phyloP scores from a whole-genome alignment of 2,888 invertebrate species.

The Mimumesa dahlbomi region DNA sequence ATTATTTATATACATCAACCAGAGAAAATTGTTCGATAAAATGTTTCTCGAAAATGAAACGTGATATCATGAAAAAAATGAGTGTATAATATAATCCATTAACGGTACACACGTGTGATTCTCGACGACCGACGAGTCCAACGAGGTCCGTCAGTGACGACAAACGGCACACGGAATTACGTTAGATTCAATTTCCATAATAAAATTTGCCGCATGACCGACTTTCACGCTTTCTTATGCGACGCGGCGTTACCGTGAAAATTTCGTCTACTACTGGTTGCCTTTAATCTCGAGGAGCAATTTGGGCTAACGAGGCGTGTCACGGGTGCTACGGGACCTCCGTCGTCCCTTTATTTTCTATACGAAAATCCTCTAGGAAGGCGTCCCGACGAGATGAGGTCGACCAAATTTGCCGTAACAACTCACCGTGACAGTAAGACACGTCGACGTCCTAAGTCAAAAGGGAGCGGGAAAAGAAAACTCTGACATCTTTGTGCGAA shows the following conservation, averaged over 20 bases:
- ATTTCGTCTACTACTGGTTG: conserved; percentile 7
- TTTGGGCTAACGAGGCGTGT: conserved; percentile 61
- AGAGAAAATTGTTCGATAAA: too few relatives aligned
- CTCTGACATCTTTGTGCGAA: too few relatives aligned
- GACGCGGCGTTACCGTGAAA: conserved; percentile 1
- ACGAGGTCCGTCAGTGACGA: background rate
- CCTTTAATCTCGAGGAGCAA: conserved; percentile 59
- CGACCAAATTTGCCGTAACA: conserved; percentile 21
- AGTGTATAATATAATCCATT: too few relatives aligned
- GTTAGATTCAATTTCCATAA: conserved; percentile 1
- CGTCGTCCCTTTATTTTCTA: conserved; percentile 28
- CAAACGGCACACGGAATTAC: background rate
- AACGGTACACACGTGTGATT: too few relatives aligned
- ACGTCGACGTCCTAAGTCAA: background rate
- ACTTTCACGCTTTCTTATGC: conserved; percentile 1
- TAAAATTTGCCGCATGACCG: conserved; percentile 3
- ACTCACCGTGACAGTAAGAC: background rate
- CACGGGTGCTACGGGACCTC: conserved; percentile 31
- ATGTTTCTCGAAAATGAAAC: too few relatives aligned
- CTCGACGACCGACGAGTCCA: too few relatives aligned
- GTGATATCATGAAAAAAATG: too few relatives aligned
- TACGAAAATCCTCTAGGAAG: conserved; percentile 1
- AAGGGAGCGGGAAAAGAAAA: background rate
- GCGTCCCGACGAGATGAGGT: conserved; percentile 13
- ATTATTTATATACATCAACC: too few relatives aligned